phyloP scores from a whole-genome alignment of 2,888 invertebrate species.

The Silvanus unidentatus region DNA sequence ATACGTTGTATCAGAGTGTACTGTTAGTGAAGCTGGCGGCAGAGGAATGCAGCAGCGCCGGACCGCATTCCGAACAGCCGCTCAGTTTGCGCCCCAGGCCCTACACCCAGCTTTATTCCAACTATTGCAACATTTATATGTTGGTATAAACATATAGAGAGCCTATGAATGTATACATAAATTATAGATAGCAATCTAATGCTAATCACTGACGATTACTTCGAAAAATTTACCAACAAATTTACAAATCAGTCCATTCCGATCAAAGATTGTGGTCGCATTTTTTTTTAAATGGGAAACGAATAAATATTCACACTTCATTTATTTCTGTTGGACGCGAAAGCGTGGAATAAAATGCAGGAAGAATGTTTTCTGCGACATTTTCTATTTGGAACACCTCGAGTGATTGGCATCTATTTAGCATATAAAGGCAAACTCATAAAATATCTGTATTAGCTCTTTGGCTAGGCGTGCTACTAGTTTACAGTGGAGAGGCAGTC shows the following conservation, averaged over 20 bases:
- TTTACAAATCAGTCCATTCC: conserved; percentile 2
- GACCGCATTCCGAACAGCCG: conserved; percentile 36
- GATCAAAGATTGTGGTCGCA: too few species aligned
- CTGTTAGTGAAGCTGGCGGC: conserved; percentile 26
- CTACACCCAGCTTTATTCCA: conserved; percentile 20
- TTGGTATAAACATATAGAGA: not conserved
- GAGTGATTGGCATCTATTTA: too few species aligned
- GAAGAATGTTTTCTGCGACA: too few species aligned
- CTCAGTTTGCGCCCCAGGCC: conserved; percentile 20
- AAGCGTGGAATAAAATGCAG: too few species aligned
- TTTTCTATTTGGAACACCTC: too few species aligned
- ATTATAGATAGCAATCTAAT: conserved; percentile 25
- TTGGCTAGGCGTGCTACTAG: too few species aligned
- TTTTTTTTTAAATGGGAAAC: too few species aligned
- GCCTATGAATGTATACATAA: not conserved
- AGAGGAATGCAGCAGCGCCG: conserved; percentile 43
- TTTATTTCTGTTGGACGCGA: too few species aligned
- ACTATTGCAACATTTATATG: conserved; percentile 20
- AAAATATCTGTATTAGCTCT: too few species aligned
- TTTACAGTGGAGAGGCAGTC: too few species aligned
- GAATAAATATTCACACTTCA: too few species aligned
- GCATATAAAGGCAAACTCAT: too few species aligned
- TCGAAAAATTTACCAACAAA: conserved; percentile 3
- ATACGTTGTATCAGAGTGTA: conserved; percentile 21
- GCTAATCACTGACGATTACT: conserved; percentile 35